These are phyloP conservation scores for Thamnaconus septentrionalis DNA, from an alignment of 2,113 vertebrate species.

Conservation along the genomic window DNA sequence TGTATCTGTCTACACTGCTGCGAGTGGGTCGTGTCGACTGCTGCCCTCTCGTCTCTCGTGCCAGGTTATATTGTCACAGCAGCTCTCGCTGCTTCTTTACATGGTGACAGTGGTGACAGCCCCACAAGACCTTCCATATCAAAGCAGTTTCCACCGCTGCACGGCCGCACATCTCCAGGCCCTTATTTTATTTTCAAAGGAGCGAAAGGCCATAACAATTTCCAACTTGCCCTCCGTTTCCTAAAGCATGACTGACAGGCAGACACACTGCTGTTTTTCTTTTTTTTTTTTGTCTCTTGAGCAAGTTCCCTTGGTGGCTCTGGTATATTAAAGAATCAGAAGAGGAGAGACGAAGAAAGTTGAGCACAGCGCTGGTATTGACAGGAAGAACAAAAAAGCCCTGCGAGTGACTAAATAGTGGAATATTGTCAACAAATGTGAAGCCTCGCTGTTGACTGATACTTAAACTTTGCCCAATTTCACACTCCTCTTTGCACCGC, in stretches of 20 bases:
- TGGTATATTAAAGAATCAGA: conserved; percentile 14
- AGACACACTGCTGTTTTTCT: conserved; percentile 1
- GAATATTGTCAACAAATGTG: conserved; percentile 7
- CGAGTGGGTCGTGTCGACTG: conserved; percentile 16
- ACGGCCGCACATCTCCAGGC: conserved; percentile 15
- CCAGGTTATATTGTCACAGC: conserved; percentile 18
- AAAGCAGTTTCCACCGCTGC: conserved; percentile 22
- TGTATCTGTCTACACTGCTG: conserved; percentile 8
- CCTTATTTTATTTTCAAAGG: conserved; percentile 25
- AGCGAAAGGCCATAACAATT: conserved; percentile 12
- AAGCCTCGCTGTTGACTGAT: background rate
- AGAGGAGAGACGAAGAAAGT: conserved; percentile 2
- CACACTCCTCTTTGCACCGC: no score
- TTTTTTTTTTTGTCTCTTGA: conserved; percentile 6
- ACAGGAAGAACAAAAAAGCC: conserved; percentile 1
- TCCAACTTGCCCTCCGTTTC: conserved; percentile 23
- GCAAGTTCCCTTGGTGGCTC: background rate
- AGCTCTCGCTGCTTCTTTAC: conserved; percentile 21
- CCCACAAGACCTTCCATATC: conserved; percentile 25
- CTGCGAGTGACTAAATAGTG: background rate
- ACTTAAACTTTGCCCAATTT: no score
- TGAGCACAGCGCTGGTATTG: background rate
- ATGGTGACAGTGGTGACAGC: conserved; percentile 30
- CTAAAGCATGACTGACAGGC: conserved; percentile 25
- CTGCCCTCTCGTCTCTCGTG: background rate